phyloP scores from a whole-genome alignment of 2,888 invertebrate species.

The Ecdyonurus torrentis region DNA sequence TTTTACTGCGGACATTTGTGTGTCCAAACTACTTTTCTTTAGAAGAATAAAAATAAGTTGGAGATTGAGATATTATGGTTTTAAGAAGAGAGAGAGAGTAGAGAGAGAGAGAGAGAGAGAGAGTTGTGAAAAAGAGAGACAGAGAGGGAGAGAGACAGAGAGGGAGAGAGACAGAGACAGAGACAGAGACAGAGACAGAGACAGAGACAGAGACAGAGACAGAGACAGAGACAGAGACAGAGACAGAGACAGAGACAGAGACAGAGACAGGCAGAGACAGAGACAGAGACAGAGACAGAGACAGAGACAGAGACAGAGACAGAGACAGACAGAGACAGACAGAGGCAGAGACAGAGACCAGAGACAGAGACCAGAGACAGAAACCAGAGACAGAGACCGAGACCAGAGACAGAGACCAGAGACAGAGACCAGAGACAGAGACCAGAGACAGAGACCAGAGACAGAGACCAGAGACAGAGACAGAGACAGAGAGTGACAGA shows the following conservation, averaged over 20 bases:
- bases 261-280: neutral
- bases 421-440: too few species aligned
- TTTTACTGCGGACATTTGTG: too few species aligned
- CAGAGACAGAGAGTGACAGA: neutral
- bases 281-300: neutral
- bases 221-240: neutral
- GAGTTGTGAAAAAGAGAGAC: slow-evolving; percentile 1
- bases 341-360: too few species aligned
- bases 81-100: slow-evolving; percentile 3
- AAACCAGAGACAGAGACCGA: too few species aligned
- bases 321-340: neutral
- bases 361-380: too few species aligned
- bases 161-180: slow-evolving; percentile 22
- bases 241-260: neutral
- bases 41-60: too few species aligned
- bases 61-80: too few species aligned
- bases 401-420: too few species aligned
- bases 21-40: too few species aligned
- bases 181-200: neutral
- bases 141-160: slow-evolving; percentile 14
- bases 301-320: neutral
- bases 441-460: too few species aligned
- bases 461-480: too few species aligned
- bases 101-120: too few species aligned
- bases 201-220: neutral